These are phyloP conservation scores for Gallinago undulata DNA, from an alignment of 2,113 vertebrate species.

Conservation along the genomic window DNA sequence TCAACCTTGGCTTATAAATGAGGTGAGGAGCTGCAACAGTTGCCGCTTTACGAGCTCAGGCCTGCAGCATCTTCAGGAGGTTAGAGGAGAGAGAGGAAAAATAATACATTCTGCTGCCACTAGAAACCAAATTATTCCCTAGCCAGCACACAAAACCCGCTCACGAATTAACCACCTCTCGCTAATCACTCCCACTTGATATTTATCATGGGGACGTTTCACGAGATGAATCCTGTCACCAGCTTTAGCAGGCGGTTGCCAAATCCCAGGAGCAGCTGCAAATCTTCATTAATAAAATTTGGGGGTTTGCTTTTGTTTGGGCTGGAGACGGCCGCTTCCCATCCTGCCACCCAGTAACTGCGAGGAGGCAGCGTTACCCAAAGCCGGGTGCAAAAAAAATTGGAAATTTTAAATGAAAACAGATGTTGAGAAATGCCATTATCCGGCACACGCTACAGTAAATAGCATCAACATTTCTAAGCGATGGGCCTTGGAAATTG, in stretches of 20 bases:
- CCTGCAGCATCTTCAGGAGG: neutral
- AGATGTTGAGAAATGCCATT: conserved; percentile 52
- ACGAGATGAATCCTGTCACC: conserved; percentile 77
- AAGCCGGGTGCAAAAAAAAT: neutral
- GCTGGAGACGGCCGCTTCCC: conserved; percentile 62
- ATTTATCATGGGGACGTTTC: conserved; percentile 54
- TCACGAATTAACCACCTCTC: conserved; percentile 56
- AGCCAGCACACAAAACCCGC: conserved; percentile 6
- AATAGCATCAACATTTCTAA: conserved; percentile 36
- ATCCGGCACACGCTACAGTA: neutral
- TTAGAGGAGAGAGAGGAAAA: neutral
- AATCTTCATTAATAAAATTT: conserved; percentile 83
- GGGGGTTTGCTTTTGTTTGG: conserved; percentile 64
- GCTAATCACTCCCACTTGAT: conserved; percentile 57
- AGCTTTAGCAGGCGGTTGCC: conserved; percentile 68
- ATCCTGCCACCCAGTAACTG: conserved; percentile 64
- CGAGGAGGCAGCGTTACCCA: neutral
- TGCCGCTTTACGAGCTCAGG: neutral
- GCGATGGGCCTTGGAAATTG: neutral
- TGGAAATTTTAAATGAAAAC: conserved; percentile 47
- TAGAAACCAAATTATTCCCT: conserved; percentile 25
- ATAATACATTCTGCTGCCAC: neutral
- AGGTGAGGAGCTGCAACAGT: neutral
- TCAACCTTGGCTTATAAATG: neutral
- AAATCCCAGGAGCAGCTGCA: conserved; percentile 87